phyloP scores from a whole-genome alignment of 2,888 invertebrate genomes.

The Spicauda simplicius region DNA sequence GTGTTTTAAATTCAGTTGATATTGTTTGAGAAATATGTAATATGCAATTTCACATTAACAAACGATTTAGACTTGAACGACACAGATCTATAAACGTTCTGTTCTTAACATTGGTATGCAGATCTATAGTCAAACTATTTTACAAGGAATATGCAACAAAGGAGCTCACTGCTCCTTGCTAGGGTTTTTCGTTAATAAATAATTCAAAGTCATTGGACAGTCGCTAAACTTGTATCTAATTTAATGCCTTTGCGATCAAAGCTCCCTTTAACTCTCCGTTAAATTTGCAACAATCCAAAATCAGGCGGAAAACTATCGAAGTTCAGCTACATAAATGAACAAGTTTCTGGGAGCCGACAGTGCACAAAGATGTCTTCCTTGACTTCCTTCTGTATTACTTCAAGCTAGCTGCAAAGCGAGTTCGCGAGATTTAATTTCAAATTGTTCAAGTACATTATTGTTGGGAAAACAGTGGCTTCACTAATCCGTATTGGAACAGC shows the following conservation, averaged over 20 bases:
- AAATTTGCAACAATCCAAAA: slow-evolving; percentile 75
- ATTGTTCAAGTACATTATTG: not conserved
- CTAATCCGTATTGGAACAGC: not conserved
- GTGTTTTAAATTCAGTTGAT: too few relatives aligned
- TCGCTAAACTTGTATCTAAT: slow-evolving; percentile 58
- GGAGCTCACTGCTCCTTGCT: slow-evolving; percentile 12
- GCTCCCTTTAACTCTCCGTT: slow-evolving; percentile 65
- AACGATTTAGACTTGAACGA: too few relatives aligned
- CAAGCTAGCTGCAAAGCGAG: slow-evolving; percentile 11
- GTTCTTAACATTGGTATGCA: not conserved
- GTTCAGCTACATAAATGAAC: slow-evolving; percentile 60
- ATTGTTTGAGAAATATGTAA: too few relatives aligned
- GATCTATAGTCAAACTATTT: not conserved
- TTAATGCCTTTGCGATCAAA: slow-evolving; percentile 66
- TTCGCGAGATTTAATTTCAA: slow-evolving; percentile 3
- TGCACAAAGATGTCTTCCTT: slow-evolving; percentile 56
- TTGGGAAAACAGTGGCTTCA: not conserved
- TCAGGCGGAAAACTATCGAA: slow-evolving; percentile 74
- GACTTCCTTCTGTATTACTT: slow-evolving; percentile 43
- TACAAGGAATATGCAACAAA: slow-evolving; percentile 23
- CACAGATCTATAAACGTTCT: too few relatives aligned
- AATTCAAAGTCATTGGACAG: slow-evolving; percentile 45
- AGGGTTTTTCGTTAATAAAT: slow-evolving; percentile 37
- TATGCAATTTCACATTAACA: too few relatives aligned
- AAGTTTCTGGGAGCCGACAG: slow-evolving; percentile 60